Percentiles rank a stretch among this genome's conserved stretches.
Evolutionary conservation across 2,888 invertebrate species (phyloP).

Genomic region (Entomobrya proxima): DNA sequence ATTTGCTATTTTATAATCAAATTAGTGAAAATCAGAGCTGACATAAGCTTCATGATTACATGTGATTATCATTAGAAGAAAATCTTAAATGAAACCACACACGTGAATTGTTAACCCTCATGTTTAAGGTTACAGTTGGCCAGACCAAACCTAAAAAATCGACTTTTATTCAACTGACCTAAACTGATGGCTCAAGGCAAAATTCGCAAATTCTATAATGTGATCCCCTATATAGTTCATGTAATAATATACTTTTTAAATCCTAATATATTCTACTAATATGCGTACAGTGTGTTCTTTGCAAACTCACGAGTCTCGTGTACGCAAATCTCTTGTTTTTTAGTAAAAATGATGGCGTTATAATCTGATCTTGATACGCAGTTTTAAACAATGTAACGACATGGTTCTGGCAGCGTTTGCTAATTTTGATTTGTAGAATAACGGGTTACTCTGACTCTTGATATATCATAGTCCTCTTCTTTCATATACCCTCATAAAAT

Average conservation of each 20-base stretch:
- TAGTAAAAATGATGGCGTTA: neutral
- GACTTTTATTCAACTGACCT: constrained; percentile 43
- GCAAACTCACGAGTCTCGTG: neutral
- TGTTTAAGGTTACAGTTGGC: constrained; percentile 22
- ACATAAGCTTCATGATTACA: constrained; percentile 5
- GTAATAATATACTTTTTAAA: too few species aligned
- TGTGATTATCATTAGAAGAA: neutral
- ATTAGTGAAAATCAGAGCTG: neutral
- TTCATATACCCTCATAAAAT: constrained; percentile 15
- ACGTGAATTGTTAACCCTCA: constrained; percentile 33
- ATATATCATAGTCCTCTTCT: neutral
- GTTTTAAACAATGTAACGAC: constrained; percentile 26
- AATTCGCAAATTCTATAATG: constrained; percentile 3
- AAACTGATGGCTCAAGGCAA: constrained; percentile 32
- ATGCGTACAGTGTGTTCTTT: neutral
- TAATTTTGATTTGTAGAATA: constrained; percentile 62
- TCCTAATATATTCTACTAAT: neutral
- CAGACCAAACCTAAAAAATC: constrained; percentile 35
- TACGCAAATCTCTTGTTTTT: constrained; percentile 24
- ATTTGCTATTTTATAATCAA: neutral
- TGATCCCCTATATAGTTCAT: too few species aligned
- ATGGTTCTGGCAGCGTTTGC: constrained; percentile 48
- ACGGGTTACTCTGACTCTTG: constrained; percentile 30
- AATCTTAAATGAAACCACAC: constrained; percentile 22
- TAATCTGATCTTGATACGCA: constrained; percentile 66